These are phyloP conservation scores for Lycodopsis pacificus DNA, from an alignment of 2,797 vertebrate genomes.

Conservation along the genomic window DNA sequence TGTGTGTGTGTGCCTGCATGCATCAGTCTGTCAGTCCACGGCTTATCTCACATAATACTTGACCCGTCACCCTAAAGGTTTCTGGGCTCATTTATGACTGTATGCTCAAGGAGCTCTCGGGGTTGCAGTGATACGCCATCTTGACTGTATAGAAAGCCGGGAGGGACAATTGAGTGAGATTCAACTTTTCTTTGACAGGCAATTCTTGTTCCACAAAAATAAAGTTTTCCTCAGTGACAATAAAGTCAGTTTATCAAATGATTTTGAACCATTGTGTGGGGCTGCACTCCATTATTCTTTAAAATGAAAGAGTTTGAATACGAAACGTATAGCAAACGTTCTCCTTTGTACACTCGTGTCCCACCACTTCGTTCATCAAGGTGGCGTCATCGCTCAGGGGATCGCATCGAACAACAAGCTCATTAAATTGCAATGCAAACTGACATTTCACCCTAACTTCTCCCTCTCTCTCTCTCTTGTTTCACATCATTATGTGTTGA, in stretches of 20 bases:
- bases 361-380: slow-evolving; percentile 5
- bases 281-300: background rate
- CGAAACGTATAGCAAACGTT: background rate
- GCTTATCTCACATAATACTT: background rate
- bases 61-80: background rate
- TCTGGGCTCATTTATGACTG: background rate
- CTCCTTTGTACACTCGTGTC: too few relatives aligned
- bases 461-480: slow-evolving; percentile 88
- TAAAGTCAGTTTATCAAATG: background rate
- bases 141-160: too few relatives aligned
- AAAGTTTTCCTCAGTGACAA: background rate
- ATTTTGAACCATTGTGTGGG: background rate
- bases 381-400: slow-evolving; percentile 22
- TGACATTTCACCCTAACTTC: slow-evolving; percentile 91
- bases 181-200: too few relatives aligned
- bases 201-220: too few relatives aligned
- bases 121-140: background rate
- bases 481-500: slow-evolving; percentile 94
- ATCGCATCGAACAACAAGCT: slow-evolving; percentile 82
- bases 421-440: slow-evolving; percentile 90
- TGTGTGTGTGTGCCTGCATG: too few relatives aligned
- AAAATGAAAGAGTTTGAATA: slow-evolving; percentile 1
- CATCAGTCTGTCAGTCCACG: background rate
- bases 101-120: background rate
- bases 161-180: too few relatives aligned